Conservation (phyloP, 2,888 invertebrate species). For the Apamea crenata region DNA sequence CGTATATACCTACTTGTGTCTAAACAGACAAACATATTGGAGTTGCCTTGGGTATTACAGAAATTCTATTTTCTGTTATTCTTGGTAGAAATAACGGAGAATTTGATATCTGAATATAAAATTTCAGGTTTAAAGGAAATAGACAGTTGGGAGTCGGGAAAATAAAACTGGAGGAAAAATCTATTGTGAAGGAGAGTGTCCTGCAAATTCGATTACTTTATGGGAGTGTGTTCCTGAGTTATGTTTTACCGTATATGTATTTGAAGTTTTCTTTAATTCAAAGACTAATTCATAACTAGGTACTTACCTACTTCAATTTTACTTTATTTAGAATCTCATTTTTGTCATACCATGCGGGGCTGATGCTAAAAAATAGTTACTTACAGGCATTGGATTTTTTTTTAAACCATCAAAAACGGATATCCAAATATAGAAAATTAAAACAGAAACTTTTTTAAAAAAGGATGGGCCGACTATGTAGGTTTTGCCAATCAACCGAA, state of each 20-base stretch:
- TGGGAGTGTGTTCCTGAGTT: not conserved
- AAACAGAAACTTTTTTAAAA: no score
- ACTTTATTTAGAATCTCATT: not conserved
- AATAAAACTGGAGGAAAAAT: constrained; percentile 25
- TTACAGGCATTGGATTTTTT: no score
- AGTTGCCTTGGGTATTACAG: constrained; percentile 30
- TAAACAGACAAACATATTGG: constrained; percentile 49
- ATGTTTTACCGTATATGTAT: not conserved
- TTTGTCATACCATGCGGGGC: not conserved
- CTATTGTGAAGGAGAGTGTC: not conserved
- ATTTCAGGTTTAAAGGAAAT: constrained; percentile 54
- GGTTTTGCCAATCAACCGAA: not conserved
- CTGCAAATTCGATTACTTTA: constrained; percentile 26
- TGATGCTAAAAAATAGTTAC: no score
- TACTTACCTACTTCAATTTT: not conserved
- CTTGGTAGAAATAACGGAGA: constrained; percentile 35
- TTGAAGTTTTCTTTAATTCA: not conserved
- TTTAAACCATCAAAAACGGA: no score
- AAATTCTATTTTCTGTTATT: constrained; percentile 50
- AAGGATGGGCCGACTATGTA: no score
- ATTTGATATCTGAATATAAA: constrained; percentile 51
- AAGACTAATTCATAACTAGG: not conserved
- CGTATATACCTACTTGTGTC: constrained; percentile 38
- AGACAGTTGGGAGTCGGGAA: constrained; percentile 14
- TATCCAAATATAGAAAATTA: no score